Evolutionary conservation across 2,113 vertebrate species (phyloP).

Genomic region (Pogonocichla stellata): DNA sequence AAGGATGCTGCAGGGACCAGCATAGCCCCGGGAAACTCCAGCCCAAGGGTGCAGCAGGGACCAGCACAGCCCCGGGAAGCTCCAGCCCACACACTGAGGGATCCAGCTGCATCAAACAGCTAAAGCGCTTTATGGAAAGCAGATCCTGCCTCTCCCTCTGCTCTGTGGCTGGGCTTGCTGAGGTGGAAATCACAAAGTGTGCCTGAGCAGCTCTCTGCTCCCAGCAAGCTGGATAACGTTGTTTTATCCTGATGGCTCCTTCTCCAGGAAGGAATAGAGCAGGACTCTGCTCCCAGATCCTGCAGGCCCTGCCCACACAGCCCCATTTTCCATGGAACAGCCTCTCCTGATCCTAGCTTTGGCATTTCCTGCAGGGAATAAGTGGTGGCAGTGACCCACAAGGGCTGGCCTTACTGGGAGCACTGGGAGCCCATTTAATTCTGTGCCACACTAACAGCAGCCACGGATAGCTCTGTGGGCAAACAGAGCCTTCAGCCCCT

Average conservation of each 20-base stretch:
- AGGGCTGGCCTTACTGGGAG: neutral
- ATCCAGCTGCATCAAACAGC: neutral
- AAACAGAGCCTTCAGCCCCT: fast-evolving
- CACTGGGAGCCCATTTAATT: neutral
- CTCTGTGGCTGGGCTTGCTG: fast-evolving
- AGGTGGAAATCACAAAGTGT: neutral
- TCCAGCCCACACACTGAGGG: neutral
- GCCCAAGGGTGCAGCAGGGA: too few species aligned
- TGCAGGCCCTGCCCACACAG: neutral
- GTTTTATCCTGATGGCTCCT: neutral
- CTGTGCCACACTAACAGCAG: fast-evolving
- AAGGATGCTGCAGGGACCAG: fast-evolving
- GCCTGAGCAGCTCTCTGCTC: neutral
- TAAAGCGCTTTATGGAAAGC: neutral
- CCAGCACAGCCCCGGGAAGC: neutral
- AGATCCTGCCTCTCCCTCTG: neutral
- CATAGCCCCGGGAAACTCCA: neutral
- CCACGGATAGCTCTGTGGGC: fast-evolving
- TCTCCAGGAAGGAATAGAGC: neutral
- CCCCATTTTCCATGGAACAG: neutral
- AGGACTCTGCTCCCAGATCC: neutral
- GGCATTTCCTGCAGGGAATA: fast-evolving
- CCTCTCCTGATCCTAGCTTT: fast-evolving
- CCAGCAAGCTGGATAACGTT: neutral
- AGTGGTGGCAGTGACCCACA: fast-evolving